These are phyloP conservation scores for Oeneis ivallda DNA, from an alignment of 2,888 invertebrate genomes.

Conservation along the genomic window DNA sequence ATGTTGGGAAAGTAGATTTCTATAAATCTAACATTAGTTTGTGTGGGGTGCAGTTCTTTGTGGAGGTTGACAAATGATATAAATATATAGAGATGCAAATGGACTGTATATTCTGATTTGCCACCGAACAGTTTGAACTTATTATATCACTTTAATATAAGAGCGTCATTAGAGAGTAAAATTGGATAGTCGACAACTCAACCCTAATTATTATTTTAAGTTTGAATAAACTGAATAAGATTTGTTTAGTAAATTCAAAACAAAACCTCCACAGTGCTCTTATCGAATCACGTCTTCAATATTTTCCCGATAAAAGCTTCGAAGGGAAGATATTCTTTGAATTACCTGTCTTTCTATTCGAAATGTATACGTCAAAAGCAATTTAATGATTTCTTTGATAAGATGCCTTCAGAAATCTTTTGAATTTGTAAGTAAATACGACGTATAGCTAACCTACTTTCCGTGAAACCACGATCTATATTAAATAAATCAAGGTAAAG, in stretches of 20 bases:
- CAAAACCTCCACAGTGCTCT: background rate
- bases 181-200: background rate
- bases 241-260: conserved; percentile 6
- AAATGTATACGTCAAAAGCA: conserved; percentile 11
- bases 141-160: background rate
- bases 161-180: background rate
- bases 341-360: conserved; percentile 13
- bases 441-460: conserved; percentile 1
- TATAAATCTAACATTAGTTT: no score
- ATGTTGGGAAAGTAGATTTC: background rate
- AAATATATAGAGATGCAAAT: no score
- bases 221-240: background rate
- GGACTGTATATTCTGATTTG: no score
- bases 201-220: background rate
- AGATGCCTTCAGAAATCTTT: conserved; percentile 3
- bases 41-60: no score
- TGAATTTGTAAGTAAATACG: background rate
- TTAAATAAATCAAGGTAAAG: background rate
- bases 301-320: conserved; percentile 19
- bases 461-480: background rate
- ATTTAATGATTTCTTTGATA: conserved; percentile 14
- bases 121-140: no score
- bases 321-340: conserved; percentile 16
- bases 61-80: no score
- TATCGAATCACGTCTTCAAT: conserved; percentile 12